Conservation (phyloP, 2,113 vertebrate genomes). For the Mirounga angustirostris region DNA sequence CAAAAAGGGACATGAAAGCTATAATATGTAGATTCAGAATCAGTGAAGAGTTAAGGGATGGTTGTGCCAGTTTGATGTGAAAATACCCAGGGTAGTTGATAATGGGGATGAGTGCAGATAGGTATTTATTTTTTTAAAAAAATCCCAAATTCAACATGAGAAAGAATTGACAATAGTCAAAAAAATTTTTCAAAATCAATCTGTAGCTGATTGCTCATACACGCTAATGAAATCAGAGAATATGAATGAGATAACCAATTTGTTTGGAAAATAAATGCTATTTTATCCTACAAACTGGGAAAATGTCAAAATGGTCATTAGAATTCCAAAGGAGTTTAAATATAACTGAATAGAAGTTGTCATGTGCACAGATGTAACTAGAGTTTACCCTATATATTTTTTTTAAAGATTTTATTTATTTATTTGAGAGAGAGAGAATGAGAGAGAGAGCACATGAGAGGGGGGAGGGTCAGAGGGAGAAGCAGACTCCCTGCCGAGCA, state of each 20-base stretch:
- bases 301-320: constrained; percentile 45
- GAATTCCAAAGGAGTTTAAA: constrained; percentile 41
- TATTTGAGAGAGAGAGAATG: too few relatives aligned
- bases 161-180: neutral
- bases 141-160: neutral
- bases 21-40: neutral
- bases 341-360: constrained; percentile 60
- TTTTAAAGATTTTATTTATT: too few relatives aligned
- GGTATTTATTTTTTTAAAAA: neutral
- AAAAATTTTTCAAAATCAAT: neutral
- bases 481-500: too few relatives aligned
- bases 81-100: neutral
- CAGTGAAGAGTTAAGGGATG: neutral
- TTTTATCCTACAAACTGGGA: constrained; percentile 41
- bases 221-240: neutral
- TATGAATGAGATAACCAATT: neutral
- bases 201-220: neutral
- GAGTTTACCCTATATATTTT: constrained; percentile 31
- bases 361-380: constrained; percentile 62
- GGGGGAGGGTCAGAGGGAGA: too few relatives aligned
- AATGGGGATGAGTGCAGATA: neutral
- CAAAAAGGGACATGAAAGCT: neutral
- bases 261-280: constrained; percentile 3
- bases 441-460: too few relatives aligned
- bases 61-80: neutral